phyloP scores from a whole-genome alignment of 2,113 vertebrate genomes.

The Nanger granti region DNA sequence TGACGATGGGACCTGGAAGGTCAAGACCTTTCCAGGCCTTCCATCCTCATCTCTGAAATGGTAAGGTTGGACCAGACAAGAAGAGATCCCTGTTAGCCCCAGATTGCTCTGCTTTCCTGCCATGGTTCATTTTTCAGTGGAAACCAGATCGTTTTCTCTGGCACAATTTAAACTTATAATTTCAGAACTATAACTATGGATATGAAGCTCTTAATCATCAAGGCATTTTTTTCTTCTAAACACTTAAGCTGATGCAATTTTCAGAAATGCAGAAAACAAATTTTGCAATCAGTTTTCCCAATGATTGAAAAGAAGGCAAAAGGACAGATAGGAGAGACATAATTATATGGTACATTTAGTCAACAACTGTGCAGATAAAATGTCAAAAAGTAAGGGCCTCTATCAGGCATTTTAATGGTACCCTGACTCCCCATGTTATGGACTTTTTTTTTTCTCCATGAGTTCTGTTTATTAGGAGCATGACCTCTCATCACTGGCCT shows the following conservation, averaged over 20 bases:
- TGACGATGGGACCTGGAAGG: not conserved
- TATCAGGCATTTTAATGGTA: not conserved
- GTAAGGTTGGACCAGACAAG: not conserved
- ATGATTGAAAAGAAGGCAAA: conserved; percentile 60
- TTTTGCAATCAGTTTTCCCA: conserved; percentile 61
- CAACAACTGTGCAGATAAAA: conserved; percentile 15
- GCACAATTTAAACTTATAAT: conserved; percentile 49
- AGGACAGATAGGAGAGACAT: conserved; percentile 45
- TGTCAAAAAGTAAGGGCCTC: conserved; percentile 1
- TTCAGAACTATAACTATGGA: conserved; percentile 38
- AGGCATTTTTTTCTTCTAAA: conserved; percentile 36
- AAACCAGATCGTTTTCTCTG: not conserved
- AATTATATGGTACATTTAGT: conserved; percentile 49
- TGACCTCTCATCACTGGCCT: not conserved
- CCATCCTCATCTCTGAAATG: not conserved
- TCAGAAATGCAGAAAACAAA: conserved; percentile 67
- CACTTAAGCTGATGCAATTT: conserved; percentile 63
- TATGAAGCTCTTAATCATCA: conserved; percentile 53
- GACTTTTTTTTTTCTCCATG: not conserved
- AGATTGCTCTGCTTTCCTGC: not conserved
- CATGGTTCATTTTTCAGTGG: conserved; percentile 17
- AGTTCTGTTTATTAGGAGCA: not conserved
- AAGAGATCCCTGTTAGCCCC: not conserved
- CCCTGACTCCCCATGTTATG: not conserved
- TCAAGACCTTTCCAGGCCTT: not conserved